Percentiles rank a stretch among this genome's conserved stretches.
Conservation (phyloP, 2,797 vertebrate species). For the Typhlichthys subterraneus region DNA sequence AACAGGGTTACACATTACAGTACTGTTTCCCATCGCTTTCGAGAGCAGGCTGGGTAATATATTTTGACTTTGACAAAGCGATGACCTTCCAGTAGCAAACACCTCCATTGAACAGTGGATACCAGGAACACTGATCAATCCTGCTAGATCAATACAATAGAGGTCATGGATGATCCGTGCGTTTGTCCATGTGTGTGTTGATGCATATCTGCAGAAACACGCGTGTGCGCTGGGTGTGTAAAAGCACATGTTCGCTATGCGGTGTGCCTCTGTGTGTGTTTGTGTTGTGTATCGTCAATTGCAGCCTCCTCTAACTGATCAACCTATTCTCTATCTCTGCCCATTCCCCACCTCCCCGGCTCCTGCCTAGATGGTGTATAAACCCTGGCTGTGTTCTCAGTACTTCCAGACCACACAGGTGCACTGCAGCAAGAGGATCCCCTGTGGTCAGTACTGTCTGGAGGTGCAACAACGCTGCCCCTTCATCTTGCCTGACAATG, state of each 20-base stretch:
- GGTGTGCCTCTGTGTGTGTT: conserved; percentile 5
- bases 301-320: conserved; percentile 45
- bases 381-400: conserved; percentile 99
- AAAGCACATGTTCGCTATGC: background rate
- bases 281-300: conserved; percentile 31
- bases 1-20: background rate
- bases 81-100: conserved; percentile 43
- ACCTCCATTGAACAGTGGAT: conserved; percentile 43
- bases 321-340: conserved; percentile 41
- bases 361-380: conserved; percentile 90
- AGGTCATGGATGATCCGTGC: conserved; percentile 54
- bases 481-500: conserved; percentile 97
- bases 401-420: conserved; percentile 98
- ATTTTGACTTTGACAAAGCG: conserved; percentile 30
- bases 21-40: background rate
- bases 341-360: conserved; percentile 23
- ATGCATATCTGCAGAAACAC: background rate
- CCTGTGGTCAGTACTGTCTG: conserved; percentile 98
- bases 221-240: conserved; percentile 3
- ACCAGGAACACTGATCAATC: conserved; percentile 44
- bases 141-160: conserved; percentile 43
- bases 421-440: conserved; percentile 96
- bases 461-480: conserved; percentile 98
- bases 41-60: conserved; percentile 14
- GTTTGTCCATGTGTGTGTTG: conserved; percentile 3